Conservation (phyloP, 2,797 vertebrate species). For the Mus caroli region DNA sequence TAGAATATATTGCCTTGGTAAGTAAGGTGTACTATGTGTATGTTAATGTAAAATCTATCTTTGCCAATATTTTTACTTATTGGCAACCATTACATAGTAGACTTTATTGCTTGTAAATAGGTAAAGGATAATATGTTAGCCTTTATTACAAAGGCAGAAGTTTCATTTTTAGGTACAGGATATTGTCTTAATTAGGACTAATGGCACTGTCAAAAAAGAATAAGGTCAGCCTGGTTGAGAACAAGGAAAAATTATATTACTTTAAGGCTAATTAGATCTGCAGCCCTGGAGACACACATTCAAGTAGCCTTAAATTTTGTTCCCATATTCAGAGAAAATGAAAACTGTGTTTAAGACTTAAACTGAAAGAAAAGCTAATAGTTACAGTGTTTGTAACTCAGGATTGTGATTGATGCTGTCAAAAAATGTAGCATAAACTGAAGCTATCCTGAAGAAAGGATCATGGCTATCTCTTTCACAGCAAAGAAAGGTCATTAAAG, state of each 20-base stretch:
- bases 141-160: neutral
- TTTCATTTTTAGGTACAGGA: neutral
- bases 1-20: neutral
- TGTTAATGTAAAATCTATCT: neutral
- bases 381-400: neutral
- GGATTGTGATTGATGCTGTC: neutral
- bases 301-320: neutral
- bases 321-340: neutral
- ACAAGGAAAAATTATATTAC: conserved; percentile 2
- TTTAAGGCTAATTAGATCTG: conserved; percentile 36
- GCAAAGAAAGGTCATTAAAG: conserved; percentile 22
- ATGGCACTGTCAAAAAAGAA: conserved; percentile 12
- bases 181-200: conserved; percentile 18
- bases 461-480: neutral
- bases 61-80: neutral
- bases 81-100: neutral
- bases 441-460: neutral
- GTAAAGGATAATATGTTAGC: neutral
- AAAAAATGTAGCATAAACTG: neutral
- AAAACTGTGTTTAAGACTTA: neutral
- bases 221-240: conserved; percentile 4
- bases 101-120: neutral
- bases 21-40: neutral
- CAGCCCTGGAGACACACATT: neutral
- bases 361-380: neutral